Evolutionary conservation across 2,797 vertebrate genomes (phyloP), one percentile per base, ranked within the genome.

Genomic region (Crocidura indochinensis): DNA sequence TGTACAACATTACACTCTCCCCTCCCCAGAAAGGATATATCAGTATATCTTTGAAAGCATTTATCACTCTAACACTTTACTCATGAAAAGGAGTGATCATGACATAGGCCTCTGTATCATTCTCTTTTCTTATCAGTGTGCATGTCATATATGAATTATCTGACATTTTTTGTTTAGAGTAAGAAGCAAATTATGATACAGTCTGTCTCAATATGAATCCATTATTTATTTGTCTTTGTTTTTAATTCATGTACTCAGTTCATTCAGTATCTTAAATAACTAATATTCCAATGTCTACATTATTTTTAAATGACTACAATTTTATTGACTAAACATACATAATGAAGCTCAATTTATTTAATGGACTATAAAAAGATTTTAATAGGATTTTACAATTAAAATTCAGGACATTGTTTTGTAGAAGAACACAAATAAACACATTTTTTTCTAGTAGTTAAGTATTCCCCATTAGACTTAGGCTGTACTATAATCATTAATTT

Each of bases 271-370:
- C 17, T 60, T 60, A 19, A 60, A 60, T 60, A 60, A 60, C 56
- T 60, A 60, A 20, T 60, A 60, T 60, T 20, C 19, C 19, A 60
- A 20, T 60, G 22, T 60, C 56, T 51, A 51, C 51, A 10, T 15
- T 60, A 60, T 60, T 84, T 82, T 92, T 29, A 38, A 85, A 6
- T 68, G 14, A 38, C 51, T 76, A 90, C 91, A 72, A 51, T 10
- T 46, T 15, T 24, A 19, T 88, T 65, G 49, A 10, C 8, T n/a
- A 74, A 93, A 91, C 72, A 10, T 15, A 7, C 1, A 69, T 3
- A 90, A 64, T 17, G 2, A 68, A 69, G 14, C 12, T 47, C 8
- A 44, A 22, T 46, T 67, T 38, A 2, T 92, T 77, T 91, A 75
- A 92, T 89, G 56, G 38, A 6, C 78, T 2, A 6, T 31, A 8